A percentile compares a stretch with the other conserved stretches of the same genome.
Evolutionary conservation across 2,888 invertebrate genomes (phyloP).

Genomic region (Unio delphinus): DNA sequence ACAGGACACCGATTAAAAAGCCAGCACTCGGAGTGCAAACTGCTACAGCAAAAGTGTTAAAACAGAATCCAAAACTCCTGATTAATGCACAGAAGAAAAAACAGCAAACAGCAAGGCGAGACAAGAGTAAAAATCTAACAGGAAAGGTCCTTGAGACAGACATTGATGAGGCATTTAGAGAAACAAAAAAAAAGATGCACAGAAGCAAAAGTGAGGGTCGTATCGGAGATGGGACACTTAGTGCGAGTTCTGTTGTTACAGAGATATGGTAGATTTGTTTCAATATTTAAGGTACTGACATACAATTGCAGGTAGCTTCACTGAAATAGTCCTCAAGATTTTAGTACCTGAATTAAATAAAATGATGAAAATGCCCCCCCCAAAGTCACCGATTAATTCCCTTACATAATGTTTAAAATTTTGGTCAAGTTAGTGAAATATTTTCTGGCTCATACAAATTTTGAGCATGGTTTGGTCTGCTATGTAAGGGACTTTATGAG

Average conservation of each 20-base stretch:
- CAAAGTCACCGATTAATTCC: no score
- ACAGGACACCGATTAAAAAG: not conserved
- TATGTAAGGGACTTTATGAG: no score
- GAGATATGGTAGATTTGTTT: conserved; percentile 26
- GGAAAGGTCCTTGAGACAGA: conserved; percentile 29
- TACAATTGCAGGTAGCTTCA: no score
- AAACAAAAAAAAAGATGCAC: conserved; percentile 12
- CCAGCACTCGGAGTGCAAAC: not conserved
- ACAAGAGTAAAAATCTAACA: conserved; percentile 4
- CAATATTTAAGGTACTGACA: no score
- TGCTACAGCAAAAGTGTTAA: conserved; percentile 9
- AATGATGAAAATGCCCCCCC: no score
- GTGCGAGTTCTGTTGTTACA: conserved; percentile 24
- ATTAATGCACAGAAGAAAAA: conserved; percentile 11
- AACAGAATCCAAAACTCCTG: conserved; percentile 12
- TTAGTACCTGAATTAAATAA: no score
- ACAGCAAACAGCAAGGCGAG: conserved; percentile 3
- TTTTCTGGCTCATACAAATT: no score
- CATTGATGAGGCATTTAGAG: conserved; percentile 19
- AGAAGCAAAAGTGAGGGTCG: conserved; percentile 35
- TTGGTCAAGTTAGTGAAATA: no score
- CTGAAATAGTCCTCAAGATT: no score
- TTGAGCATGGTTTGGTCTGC: no score
- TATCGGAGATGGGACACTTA: conserved; percentile 25
- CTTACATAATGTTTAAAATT: no score